Evolutionary conservation across 2,113 vertebrate species (phyloP), one percentile per base, ranked within the genome.

Genomic region (Thinocorus orbignyianus): DNA sequence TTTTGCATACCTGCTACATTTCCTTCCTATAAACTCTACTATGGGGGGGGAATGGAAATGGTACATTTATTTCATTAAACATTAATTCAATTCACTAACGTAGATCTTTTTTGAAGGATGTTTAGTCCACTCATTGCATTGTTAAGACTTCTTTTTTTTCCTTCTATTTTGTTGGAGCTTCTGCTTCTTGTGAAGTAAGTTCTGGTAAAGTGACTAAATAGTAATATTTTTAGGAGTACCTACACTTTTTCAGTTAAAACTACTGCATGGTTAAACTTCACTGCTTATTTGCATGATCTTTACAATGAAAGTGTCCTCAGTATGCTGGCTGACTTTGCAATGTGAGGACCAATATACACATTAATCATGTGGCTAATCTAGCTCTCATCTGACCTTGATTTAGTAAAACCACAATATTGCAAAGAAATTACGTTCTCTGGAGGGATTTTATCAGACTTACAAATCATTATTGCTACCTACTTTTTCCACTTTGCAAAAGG

Each of bases 351-450:
- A 88, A 90, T 68, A 95, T 70, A 82, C 62, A 73, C 61, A 92
- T 96, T 96, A 95, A 94, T 96, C 92, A 95, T 49, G 35, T 8
- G 81, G 90, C 70, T 96, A 94, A 95, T 95, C 91, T 81, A 81
- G 49, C 31, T 93, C 77, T 89, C 81, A 93, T 95, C 86, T 96
- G 79, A 94, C 95, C 91, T 96, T 94, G 88, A 74, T 93, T 96
- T 86, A 94, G 74, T 80, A 88, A 96, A 93, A 51, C 54, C 71
- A 93, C 61, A 92, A 72, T 69, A 92, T 16, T 90, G 77, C 62
- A 92, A 78, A 87, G 52, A 89, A 94, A 94, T 91, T 81, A 77
- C 44, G 48, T 95, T 62, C 62, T 92, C 73, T 84, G 19, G 66
- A 94, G 62, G 26, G 82, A 78, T 65, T 88, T 91, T 95, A 97